Evolutionary conservation across 2,888 invertebrate species (phyloP), one percentile per base, ranked within the genome.

Genomic region (Pandemis cinnamomeana): DNA sequence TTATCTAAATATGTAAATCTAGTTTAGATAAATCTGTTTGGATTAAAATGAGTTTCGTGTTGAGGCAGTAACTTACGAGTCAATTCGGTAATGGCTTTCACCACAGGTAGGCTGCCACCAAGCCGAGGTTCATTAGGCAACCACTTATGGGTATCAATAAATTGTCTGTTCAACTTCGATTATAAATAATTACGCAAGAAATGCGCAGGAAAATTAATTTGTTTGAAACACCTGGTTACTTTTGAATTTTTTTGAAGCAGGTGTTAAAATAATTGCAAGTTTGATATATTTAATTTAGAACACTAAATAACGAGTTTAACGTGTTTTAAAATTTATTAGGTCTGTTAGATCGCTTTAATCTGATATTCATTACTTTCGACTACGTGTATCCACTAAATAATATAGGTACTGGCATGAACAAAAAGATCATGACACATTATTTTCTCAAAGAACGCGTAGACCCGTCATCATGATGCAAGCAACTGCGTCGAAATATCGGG

Each of bases 111-210:
- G 80, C 80, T 80, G 79, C 80, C 80, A 77, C 81, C 84, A 85
- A 87, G 85, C 85, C 80, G 79, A 80, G 79, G 78, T 83, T 85
- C 80, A 79, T 83, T 80, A 77, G 77, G 80, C 75, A 81, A 77
- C 80, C 82, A 80, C 82, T 74, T 61, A 20, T 70, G 27, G 53
- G 53, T 83, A 82, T 84, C 85, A 83, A 88, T 89, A 89, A 87
- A 89, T 89, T 88, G 86, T 87, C 82, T 82, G 80, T 80, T 81
- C 41, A n/a, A 41, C 53, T 71, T 61, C 36, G 15, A 55, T 67
- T 73, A 55, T 20, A 6, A 68, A 55, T 53, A 53, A 63, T 68
- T 66, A 20, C 55, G 55, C 68, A 67, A 62, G 55, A 46, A 71
- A 74, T 53, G 36, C 27, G 58, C 66, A 61, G 66, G 70, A 15